phyloP scores from a whole-genome alignment of 2,113 vertebrate genomes.

The Oplegnathus fasciatus region DNA sequence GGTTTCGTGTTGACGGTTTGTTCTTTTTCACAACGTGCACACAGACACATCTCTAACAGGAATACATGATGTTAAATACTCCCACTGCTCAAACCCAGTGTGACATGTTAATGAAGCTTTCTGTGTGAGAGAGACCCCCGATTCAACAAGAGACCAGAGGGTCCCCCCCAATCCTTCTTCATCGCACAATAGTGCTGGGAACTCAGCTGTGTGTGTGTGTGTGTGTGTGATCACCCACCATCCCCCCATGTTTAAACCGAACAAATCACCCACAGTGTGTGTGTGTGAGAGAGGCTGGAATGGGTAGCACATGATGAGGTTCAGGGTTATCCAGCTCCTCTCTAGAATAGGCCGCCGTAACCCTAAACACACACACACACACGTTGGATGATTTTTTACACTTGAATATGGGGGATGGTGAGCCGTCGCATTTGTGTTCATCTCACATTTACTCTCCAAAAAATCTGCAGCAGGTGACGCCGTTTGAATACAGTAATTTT shows the following conservation, averaged over 20 bases:
- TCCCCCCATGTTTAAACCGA: conserved; percentile 5
- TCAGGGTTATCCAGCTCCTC: conserved; percentile 25
- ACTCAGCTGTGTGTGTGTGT: conserved; percentile 18
- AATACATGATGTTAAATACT: neutral
- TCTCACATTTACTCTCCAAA: neutral
- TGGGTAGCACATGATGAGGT: conserved; percentile 5
- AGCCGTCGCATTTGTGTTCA: neutral
- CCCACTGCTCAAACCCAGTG: neutral
- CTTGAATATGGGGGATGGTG: neutral
- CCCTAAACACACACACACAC: conserved; percentile 1
- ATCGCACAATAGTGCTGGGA: neutral
- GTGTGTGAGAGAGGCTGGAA: neutral
- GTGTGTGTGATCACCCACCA: conserved; percentile 9
- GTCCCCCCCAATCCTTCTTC: neutral
- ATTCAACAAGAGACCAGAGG: conserved; percentile 17
- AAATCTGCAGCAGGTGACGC: neutral
- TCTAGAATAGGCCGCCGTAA: conserved; percentile 1
- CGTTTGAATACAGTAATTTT: neutral
- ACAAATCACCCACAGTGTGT: neutral
- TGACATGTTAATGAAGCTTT: conserved; percentile 1
- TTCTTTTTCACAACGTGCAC: neutral
- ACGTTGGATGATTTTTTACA: neutral
- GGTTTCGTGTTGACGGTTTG: no score
- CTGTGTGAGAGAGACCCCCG: neutral
- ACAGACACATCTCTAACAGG: neutral